Base-by-base conservation (phyloP, 2,888 invertebrate genomes). In the Apotomis betuletana region DNA sequence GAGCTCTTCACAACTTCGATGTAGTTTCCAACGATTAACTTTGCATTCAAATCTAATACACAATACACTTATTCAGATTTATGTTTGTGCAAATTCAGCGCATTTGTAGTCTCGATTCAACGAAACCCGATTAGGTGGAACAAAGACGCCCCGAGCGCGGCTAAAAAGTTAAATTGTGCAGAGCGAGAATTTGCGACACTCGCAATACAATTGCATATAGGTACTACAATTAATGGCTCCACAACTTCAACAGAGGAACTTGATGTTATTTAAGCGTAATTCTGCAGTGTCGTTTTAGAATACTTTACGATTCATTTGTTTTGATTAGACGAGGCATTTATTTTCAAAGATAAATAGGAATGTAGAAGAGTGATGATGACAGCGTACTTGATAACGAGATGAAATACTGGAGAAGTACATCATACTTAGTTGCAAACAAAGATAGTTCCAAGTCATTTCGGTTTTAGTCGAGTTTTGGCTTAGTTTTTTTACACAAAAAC, bases 121-220 rank as follows among this genome's bases (percentile, higher is more conserved):
- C 84, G 80, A 87, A 87, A 64, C 64, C 54, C 64, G 15, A 64
- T 87, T 73, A 83, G 85, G 77, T 78, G 74, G 76, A 80, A 85
- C 83, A 85, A 85, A 82, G 86, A 83, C 79, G 76, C 85, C 86
- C 87, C 80, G 76, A 63, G 69, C 62, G 67, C 76, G 79, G 76
- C 74, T 82, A 86, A 88, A 88, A 89, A 89, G 89, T 89, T 89
- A 87, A 87, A 88, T 87, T 87, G 86, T 82, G 58, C 59, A 27
- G 57, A 51, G 51, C 49, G 57, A 38, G 57, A n/a, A 59, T 51
- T 67, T 67, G 49, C 58, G 58, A 41, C 67, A 51, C 10, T 83
- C 81, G 79, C 83, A 83, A 81, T 78, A 77, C 65, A 57, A 65
- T 65, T 65, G 65, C 55, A 65, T 65, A 49, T 57, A 49, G 10